Evolutionary conservation across 2,888 invertebrate species (phyloP), one percentile per base, ranked within the genome.

Genomic region (Notodromas monacha): DNA sequence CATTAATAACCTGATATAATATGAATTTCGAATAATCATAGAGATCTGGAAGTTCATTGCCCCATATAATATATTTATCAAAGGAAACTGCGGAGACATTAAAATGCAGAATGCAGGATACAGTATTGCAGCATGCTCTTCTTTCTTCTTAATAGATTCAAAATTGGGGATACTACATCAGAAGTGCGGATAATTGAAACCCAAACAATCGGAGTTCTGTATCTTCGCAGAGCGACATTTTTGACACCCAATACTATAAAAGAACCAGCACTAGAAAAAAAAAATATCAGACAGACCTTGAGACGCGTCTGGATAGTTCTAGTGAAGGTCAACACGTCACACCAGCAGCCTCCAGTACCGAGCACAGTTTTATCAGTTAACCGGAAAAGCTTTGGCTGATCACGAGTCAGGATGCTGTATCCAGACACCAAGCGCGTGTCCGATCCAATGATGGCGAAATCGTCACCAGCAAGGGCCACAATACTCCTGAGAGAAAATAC

Each of bases 261-360:
- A 31, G 27, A 30, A 8, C 8, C 10, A 3, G n/a, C n/a, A 28
- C 11, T 15, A 35, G 10, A 11, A 15, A 13, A 8, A n/a, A n/a
- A n/a, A n/a, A n/a, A n/a, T n/a, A n/a, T n/a, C n/a, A 21, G 12
- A 30, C 16, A 34, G 42, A 62, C 62, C 55, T 77, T 77, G 63
- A 86, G 65, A 34, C 79, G 63, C 32, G 79, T 73, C 38, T 64
- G 58, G 15, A 89, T 49, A 36, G 77, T 54, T 38, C 74, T 62
- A 6, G 77, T 77, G 29, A 96, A 55, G 2, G 89, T 77, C 12
- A 89, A 54, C 3, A 77, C 74, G 52, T 96, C 96, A 43, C 89
- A 86, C 76, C 92, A 89, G 50, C 92, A 96, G 12, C 92, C 92
- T 13, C 77, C 66, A 33, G 77, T 76, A 1, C 77, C 86, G n/a